A percentile compares a stretch with the other conserved stretches of the same genome.
phyloP scores from a whole-genome alignment of 2,888 invertebrate species.

The Polia nebulosa region DNA sequence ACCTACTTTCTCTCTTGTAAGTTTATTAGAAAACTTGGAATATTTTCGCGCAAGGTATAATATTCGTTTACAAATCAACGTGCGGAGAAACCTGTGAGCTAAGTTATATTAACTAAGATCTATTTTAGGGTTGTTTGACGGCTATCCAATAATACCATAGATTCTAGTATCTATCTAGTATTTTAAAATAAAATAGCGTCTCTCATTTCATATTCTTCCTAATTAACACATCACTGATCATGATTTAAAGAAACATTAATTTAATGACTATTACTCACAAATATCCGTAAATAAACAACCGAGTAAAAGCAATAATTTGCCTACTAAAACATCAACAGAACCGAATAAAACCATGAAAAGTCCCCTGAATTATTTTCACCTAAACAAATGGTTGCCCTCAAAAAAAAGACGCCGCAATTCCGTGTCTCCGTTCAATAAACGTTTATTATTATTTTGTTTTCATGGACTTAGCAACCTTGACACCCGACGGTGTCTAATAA shows the following conservation, averaged over 20 bases:
- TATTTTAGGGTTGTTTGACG: not conserved
- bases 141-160: not conserved
- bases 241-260: not conserved
- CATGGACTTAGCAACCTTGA: slow-evolving; percentile 47
- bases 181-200: too few relatives aligned
- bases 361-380: slow-evolving; percentile 21
- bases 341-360: slow-evolving; percentile 1
- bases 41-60: slow-evolving; percentile 18
- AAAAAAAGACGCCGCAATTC: slow-evolving; percentile 21
- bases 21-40: slow-evolving; percentile 43
- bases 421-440: slow-evolving; percentile 53
- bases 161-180: not conserved
- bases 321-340: not conserved
- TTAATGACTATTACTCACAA: not conserved
- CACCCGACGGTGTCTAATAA: slow-evolving; percentile 26
- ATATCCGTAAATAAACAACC: not conserved
- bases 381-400: slow-evolving; percentile 17
- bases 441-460: slow-evolving; percentile 52
- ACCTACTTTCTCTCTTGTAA: slow-evolving; percentile 16
- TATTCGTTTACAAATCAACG: slow-evolving; percentile 6
- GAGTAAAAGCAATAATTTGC: not conserved
- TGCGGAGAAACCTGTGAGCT: not conserved
- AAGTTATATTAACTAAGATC: too few relatives aligned
- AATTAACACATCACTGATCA: not conserved
- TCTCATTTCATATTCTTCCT: too few relatives aligned